Evolutionary conservation across 2,888 invertebrate genomes (phyloP).

Genomic region (Epiblema foenella): DNA sequence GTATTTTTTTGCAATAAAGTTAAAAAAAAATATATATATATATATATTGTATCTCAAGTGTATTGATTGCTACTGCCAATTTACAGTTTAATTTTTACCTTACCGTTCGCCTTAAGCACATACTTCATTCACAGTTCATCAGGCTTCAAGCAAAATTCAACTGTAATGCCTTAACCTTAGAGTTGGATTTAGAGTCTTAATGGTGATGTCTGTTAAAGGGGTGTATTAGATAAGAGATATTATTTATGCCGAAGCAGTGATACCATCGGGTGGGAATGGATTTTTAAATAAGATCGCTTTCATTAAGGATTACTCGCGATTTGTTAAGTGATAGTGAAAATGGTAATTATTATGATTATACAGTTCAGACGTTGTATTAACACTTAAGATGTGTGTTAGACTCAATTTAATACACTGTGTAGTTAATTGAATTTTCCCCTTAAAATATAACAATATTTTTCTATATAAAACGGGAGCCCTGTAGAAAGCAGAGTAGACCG

Average conservation of each 20-base stretch:
- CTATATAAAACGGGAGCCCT: too few species aligned
- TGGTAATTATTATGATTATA: conserved; percentile 36
- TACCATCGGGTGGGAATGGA: conserved; percentile 52
- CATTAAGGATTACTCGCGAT: conserved; percentile 44
- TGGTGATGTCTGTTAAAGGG: conserved; percentile 43
- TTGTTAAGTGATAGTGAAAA: conserved; percentile 36
- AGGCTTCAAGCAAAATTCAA: neutral
- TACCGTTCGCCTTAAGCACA: conserved; percentile 25
- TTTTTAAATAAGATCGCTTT: conserved; percentile 48
- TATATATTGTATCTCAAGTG: neutral
- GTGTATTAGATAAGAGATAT: conserved; percentile 53
- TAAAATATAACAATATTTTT: too few species aligned
- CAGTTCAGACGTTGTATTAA: conserved; percentile 7
- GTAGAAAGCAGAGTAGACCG: too few species aligned
- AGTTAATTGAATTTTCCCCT: neutral
- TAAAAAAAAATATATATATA: too few species aligned
- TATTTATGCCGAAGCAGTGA: conserved; percentile 54
- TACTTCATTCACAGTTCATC: conserved; percentile 27
- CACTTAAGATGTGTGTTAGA: conserved; percentile 9
- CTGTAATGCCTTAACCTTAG: conserved; percentile 7
- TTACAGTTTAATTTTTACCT: neutral
- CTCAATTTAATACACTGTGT: neutral
- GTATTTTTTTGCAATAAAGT: too few species aligned
- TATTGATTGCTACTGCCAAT: neutral
- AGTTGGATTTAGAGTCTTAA: conserved; percentile 15